These are phyloP conservation scores for Diploscapter pachys DNA, from an alignment of 1,140 invertebrate genomes.

Conservation along the genomic window DNA sequence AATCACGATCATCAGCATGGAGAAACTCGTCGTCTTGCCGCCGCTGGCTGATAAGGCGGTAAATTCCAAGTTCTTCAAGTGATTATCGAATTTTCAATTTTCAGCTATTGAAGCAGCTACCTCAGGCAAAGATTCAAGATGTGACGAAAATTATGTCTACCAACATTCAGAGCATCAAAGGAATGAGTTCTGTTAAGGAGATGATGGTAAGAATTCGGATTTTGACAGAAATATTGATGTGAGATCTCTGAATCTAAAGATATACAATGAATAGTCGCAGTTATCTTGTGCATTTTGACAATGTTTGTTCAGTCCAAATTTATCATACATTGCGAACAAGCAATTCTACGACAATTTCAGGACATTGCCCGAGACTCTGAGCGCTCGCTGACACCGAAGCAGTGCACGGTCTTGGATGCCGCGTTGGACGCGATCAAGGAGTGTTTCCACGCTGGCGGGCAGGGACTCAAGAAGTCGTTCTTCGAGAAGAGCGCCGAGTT, in stretches of 20 bases:
- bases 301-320: no score
- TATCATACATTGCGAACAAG: no score
- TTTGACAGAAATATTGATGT: no score
- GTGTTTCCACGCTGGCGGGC: slow-evolving; percentile 96
- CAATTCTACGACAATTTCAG: no score
- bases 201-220: slow-evolving; percentile 68
- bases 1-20: slow-evolving; percentile 95
- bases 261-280: no score
- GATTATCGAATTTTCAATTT: slow-evolving; percentile 15
- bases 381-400: slow-evolving; percentile 87
- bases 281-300: no score
- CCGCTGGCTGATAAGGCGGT: slow-evolving; percentile 79
- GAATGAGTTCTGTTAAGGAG: slow-evolving; percentile 87
- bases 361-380: slow-evolving; percentile 28
- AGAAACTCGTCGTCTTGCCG: slow-evolving; percentile 96
- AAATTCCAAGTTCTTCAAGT: slow-evolving; percentile 35
- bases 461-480: slow-evolving; percentile 98
- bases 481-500: slow-evolving; percentile 94
- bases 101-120: slow-evolving; percentile 73
- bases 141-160: slow-evolving; percentile 89
- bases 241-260: no score
- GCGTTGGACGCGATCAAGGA: slow-evolving; percentile 93
- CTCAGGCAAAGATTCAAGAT: slow-evolving; percentile 92
- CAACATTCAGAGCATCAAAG: slow-evolving; percentile 83
- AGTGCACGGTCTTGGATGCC: slow-evolving; percentile 95